Evolutionary conservation across 2,113 vertebrate genomes (phyloP), one percentile per base, ranked within the genome.

Genomic region (Sinocyclocheilus grahami): DNA sequence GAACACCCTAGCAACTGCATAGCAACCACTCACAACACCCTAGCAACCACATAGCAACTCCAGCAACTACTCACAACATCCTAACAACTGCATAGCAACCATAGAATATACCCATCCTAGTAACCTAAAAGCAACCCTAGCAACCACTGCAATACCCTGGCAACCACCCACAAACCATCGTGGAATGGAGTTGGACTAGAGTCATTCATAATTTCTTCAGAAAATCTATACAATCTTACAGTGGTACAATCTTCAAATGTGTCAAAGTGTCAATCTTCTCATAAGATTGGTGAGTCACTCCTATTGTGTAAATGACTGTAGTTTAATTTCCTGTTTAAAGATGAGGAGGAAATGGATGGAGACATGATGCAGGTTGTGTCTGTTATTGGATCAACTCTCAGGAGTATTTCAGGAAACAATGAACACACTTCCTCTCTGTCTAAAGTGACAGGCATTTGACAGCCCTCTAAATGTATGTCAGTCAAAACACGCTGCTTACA

Each of bases 381-480:
- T 83, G 69, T 27, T 58, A 39, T n/a, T 42, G 69, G 30, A 55
- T 75, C 22, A 60, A 24, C 20, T 60, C 69, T 39, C 67, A 37
- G 30, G 51, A 42, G 51, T 27, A 74, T 74, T 74, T 42, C 48
- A 72, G 51, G 67, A 82, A 84, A 58, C 67, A 74, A 74, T 60
- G 22, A 74, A 74, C 51, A 37, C 51, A 74, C 58, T 74, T 74
- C n/a, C 51, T 69, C 46, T 82, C 46, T 53, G 80, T 71, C 51
- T 74, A 22, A 83, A 84, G 82, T 42, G 51, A 58, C 82, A 84
- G 18, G 11, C 53, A 1, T 84, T 42, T 75, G 69, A 75, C 82
- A 84, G 81, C 27, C 65, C 71, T 71, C 51, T 84, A 60, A 84
- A 72, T 74, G 82, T 84, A 18, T 84, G 67, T 74, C 63, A 71